phyloP scores from a whole-genome alignment of 2,888 invertebrate genomes.

The Sinelater perroti region DNA sequence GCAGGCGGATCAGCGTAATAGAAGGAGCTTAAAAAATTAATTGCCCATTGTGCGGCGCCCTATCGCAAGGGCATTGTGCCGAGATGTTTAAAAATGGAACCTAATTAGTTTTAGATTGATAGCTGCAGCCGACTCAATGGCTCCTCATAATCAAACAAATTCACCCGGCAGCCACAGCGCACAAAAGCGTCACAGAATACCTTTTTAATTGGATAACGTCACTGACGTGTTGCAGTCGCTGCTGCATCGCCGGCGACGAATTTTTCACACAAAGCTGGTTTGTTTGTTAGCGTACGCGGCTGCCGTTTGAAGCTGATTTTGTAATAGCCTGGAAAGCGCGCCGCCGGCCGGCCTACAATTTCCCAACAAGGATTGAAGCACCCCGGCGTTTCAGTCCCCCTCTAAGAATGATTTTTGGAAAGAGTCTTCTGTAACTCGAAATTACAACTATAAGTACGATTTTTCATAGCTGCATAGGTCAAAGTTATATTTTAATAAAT shows the following conservation, averaged over 20 bases:
- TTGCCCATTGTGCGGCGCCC: slow-evolving; percentile 41
- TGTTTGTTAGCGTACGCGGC: slow-evolving; percentile 1
- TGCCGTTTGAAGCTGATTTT: neutral
- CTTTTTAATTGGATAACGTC: slow-evolving; percentile 46
- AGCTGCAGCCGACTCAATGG: slow-evolving; percentile 37
- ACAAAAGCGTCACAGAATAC: slow-evolving; percentile 44
- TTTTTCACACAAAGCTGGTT: slow-evolving; percentile 24
- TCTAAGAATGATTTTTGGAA: no score
- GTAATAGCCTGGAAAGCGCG: neutral
- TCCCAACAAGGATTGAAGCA: no score
- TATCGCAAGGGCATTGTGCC: slow-evolving; percentile 37
- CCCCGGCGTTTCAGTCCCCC: no score
- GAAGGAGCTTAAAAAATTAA: slow-evolving; percentile 40
- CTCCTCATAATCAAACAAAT: slow-evolving; percentile 45
- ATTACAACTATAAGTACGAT: no score
- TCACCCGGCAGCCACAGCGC: slow-evolving; percentile 38
- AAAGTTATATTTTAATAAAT: no score
- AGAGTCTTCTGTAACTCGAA: no score
- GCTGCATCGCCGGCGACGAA: slow-evolving; percentile 14
- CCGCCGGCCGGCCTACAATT: no score
- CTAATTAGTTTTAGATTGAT: slow-evolving; percentile 46
- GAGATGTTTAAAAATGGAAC: slow-evolving; percentile 43
- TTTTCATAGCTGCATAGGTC: no score
- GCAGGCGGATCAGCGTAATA: slow-evolving; percentile 23
- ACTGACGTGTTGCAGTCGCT: slow-evolving; percentile 36